Conservation (phyloP, 2,888 invertebrate species). For the Acleris literana region DNA sequence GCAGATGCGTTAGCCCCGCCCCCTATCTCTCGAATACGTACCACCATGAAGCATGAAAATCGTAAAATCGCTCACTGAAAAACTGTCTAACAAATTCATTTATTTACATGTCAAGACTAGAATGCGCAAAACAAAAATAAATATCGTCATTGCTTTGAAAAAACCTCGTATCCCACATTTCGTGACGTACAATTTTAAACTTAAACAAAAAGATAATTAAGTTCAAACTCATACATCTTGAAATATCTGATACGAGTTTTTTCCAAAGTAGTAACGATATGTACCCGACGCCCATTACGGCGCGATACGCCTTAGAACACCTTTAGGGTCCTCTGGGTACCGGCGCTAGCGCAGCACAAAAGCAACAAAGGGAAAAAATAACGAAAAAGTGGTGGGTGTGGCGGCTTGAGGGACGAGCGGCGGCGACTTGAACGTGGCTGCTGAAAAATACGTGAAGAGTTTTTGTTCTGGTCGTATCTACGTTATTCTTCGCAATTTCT, state of each 20-base stretch:
- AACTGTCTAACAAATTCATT: constrained; percentile 68
- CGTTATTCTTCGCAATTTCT: too few species aligned
- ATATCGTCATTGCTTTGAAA: too few species aligned
- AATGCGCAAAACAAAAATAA: constrained; percentile 81
- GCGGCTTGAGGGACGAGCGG: neutral
- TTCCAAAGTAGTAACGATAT: too few species aligned
- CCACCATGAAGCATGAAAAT: constrained; percentile 80
- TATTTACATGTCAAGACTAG: constrained; percentile 78
- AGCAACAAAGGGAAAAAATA: constrained; percentile 74
- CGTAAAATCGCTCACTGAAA: constrained; percentile 54
- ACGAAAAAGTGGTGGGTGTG: constrained; percentile 26
- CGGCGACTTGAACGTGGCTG: neutral
- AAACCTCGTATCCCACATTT: too few species aligned
- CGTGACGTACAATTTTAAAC: too few species aligned
- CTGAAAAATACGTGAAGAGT: neutral
- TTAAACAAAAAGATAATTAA: too few species aligned
- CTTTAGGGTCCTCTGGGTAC: constrained; percentile 72
- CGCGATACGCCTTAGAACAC: constrained; percentile 75
- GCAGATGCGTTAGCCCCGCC: constrained; percentile 25
- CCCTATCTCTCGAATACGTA: constrained; percentile 39
- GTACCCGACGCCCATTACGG: constrained; percentile 74
- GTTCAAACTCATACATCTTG: too few species aligned
- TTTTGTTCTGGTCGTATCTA: too few species aligned
- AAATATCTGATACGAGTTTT: too few species aligned
- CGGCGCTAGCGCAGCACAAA: constrained; percentile 80